Evolutionary conservation across 1,140 invertebrate genomes (phyloP).

Genomic region (Pseudobourletiella spinata): DNA sequence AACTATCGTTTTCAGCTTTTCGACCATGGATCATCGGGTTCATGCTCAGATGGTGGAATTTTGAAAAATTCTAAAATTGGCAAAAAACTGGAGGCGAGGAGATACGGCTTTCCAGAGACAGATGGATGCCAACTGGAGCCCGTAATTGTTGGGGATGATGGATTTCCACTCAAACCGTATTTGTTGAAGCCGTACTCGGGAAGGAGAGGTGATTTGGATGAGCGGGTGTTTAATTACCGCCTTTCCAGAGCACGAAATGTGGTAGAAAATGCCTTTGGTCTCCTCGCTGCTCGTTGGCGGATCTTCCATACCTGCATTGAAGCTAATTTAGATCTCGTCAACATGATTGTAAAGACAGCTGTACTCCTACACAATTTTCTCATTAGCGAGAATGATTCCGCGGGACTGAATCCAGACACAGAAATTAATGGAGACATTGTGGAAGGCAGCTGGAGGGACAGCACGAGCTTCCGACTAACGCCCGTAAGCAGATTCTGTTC

Average conservation of each 20-base stretch:
- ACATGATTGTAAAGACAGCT: constrained; percentile 35
- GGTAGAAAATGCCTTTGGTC: constrained; percentile 48
- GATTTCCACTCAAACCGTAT: constrained; percentile 35
- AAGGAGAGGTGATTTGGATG: constrained; percentile 17
- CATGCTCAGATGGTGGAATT: constrained; percentile 22
- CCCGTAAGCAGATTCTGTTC: too few species aligned
- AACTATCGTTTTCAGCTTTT: constrained; percentile 37
- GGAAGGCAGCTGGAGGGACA: neutral
- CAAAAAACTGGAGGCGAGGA: constrained; percentile 14
- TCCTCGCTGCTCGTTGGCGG: constrained; percentile 41
- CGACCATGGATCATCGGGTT: constrained; percentile 38
- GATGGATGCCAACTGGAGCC: constrained; percentile 11
- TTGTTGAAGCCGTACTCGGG: constrained; percentile 41
- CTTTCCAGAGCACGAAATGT: constrained; percentile 40
- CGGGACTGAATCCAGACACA: neutral
- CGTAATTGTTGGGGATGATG: constrained; percentile 37
- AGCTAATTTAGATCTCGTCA: neutral
- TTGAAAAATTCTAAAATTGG: constrained; percentile 1
- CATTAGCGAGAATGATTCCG: neutral
- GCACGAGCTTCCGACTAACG: too few species aligned
- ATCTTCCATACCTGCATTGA: constrained; percentile 18
- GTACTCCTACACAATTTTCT: constrained; percentile 38
- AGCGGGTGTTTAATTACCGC: constrained; percentile 19
- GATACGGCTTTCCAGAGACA: constrained; percentile 19
- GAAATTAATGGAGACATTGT: neutral